Base-by-base conservation (phyloP, 2,113 vertebrate species). In the Spea multiplicata region DNA sequence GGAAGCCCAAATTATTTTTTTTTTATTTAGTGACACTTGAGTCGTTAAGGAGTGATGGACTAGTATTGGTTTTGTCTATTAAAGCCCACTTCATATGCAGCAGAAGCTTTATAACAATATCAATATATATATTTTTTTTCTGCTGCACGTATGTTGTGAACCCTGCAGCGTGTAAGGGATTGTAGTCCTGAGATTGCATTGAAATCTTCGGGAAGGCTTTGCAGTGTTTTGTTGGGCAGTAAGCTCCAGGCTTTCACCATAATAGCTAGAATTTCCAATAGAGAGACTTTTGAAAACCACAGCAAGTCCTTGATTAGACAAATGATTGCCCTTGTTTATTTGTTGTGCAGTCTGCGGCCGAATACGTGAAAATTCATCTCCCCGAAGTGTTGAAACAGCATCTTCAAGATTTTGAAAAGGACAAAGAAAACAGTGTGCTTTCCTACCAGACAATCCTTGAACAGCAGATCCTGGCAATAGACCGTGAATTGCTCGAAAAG, bases 401-500 rank as follows among this genome's bases (percentile, higher is more conserved):
- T 73, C 94, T 99, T 9, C 95, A 96, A 79, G 91, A 93, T 83
- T 98, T 97, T 0, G 96, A 98, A 82, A 92, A 89, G 70, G 96
- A 98, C 88, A 97, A 95, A 86, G 96, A 97, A 84, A 95, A 96
- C 65, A 93, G 93, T 0, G 91, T 94, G 6, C 85, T 92, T 61
- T 95, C 94, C 50, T 96, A 96, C 82, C 95, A 95, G 13, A 94
- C 92, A 78, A 98, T 99, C 86, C 91, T 99, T 83, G 94, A 95
- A 83, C 95, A 99, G 85, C 96, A 99, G 87, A 99, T 99, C 84
- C 84, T 98, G 3, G 91, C 90, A 0, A 88, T 99, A 66, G 97
- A 99, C 85, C 89, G 92, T 82, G 95, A 98, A 82, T 95, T 99
- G 88, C 89, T 99, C 82, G 95, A 96, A 73, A 98, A 97, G 82